Conservation (phyloP, 2,888 invertebrate genomes). For the Dicranocentrus wangi region DNA sequence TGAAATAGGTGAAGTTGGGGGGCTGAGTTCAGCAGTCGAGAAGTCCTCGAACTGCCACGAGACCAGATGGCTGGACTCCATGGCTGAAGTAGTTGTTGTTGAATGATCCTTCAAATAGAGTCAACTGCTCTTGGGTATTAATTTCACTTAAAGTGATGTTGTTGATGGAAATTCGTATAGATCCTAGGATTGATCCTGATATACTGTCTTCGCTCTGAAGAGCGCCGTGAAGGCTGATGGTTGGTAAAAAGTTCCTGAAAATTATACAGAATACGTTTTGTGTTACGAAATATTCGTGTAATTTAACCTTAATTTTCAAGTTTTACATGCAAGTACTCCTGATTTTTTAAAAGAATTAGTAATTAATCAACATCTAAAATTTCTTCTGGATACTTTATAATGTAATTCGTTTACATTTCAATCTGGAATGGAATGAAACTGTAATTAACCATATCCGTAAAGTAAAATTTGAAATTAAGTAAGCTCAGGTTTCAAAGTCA, state of each 20-base stretch:
- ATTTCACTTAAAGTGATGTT: background rate
- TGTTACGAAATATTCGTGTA: no score
- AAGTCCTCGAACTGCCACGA: slow-evolving; percentile 72
- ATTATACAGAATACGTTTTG: no score
- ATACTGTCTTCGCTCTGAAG: slow-evolving; percentile 59
- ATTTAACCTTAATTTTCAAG: no score
- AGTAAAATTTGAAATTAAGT: no score
- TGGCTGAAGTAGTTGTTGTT: slow-evolving; percentile 63
- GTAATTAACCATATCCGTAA: no score
- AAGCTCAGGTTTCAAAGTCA: no score
- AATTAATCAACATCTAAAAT: background rate
- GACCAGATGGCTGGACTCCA: slow-evolving; percentile 70
- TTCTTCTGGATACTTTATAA: no score
- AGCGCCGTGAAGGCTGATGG: slow-evolving; percentile 61
- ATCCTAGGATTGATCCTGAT: slow-evolving; percentile 45
- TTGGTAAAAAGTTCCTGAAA: slow-evolving; percentile 63
- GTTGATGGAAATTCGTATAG: slow-evolving; percentile 29
- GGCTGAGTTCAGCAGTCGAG: slow-evolving; percentile 72
- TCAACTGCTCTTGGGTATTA: slow-evolving; percentile 17
- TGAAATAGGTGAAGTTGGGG: slow-evolving; percentile 67
- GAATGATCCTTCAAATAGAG: slow-evolving; percentile 43
- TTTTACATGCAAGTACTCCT: no score
- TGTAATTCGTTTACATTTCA: no score
- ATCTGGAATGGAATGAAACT: no score
- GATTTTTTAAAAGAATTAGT: no score